Evolutionary conservation across 2,888 invertebrate genomes (phyloP).

Genomic region (Toxonevra muliebris): DNA sequence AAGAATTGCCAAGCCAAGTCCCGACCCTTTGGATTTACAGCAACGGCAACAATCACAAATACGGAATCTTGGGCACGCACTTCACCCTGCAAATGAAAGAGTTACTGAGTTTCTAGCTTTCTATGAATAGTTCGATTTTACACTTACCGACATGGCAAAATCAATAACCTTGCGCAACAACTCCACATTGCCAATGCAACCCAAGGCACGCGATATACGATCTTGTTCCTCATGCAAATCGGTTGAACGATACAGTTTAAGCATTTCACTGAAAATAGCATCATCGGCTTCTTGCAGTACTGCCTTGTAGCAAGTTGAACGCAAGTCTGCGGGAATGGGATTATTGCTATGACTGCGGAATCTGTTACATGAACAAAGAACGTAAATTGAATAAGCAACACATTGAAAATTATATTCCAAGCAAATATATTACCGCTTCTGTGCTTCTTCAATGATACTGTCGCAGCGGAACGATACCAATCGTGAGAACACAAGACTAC

Average conservation of each 20-base stretch:
- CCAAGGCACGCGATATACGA: constrained; percentile 85
- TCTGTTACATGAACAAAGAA: constrained; percentile 51
- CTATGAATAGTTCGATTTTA: neutral
- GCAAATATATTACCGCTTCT: constrained; percentile 56
- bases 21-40: constrained; percentile 81
- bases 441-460: constrained; percentile 81
- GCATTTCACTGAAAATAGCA: constrained; percentile 78
- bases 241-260: constrained; percentile 81
- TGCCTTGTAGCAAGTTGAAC: constrained; percentile 87
- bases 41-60: constrained; percentile 87
- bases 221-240: constrained; percentile 95
- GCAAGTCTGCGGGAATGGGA: constrained; percentile 83
- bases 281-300: constrained; percentile 78
- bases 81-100: constrained; percentile 72
- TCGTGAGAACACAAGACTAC: constrained; percentile 84
- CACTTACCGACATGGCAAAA: constrained; percentile 82
- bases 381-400: neutral
- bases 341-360: constrained; percentile 75
- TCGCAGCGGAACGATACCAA: constrained; percentile 85
- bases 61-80: constrained; percentile 92
- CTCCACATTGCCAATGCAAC: constrained; percentile 77
- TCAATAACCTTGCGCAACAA: constrained; percentile 79
- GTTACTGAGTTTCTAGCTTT: neutral
- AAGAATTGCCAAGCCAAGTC: constrained; percentile 92
- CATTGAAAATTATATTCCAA: constrained; percentile 1